Evolutionary conservation across 2,113 vertebrate genomes (phyloP).

Genomic region (Nycticorax nycticorax): DNA sequence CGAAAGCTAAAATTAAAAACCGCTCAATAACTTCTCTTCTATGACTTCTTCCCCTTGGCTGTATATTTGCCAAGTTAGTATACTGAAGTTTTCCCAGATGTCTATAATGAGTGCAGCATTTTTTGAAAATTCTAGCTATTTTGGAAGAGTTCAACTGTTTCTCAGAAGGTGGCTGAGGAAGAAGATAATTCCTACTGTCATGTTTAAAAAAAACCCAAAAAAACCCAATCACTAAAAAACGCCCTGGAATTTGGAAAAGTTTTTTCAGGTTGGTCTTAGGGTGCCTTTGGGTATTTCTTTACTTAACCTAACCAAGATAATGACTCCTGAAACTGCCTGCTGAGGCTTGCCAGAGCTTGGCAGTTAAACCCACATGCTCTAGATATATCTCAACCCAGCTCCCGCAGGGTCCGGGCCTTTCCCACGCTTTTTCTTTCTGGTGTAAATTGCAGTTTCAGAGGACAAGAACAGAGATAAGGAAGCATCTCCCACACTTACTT

Average conservation of each 20-base stretch:
- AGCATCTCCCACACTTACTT: background rate
- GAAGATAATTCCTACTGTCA: background rate
- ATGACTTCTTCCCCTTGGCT: background rate
- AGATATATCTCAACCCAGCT: background rate
- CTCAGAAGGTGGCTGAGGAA: background rate
- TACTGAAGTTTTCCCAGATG: conserved; percentile 17
- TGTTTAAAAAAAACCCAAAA: background rate
- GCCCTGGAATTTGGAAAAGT: background rate
- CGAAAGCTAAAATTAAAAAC: background rate
- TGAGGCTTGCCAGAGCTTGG: background rate
- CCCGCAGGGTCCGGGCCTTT: background rate
- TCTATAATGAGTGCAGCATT: background rate
- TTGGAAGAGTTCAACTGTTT: background rate
- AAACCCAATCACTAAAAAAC: background rate
- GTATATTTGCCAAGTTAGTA: conserved; percentile 15
- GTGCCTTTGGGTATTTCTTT: background rate
- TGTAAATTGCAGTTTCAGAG: background rate
- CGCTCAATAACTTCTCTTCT: background rate
- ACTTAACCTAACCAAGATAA: background rate
- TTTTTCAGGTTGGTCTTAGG: background rate
- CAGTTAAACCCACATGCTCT: background rate
- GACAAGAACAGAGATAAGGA: background rate
- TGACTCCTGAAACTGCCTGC: background rate
- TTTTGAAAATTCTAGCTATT: conserved; percentile 2
- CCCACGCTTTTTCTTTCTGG: background rate